Evolutionary conservation across 2,888 invertebrate genomes (phyloP).

Genomic region (Cataglyphis livida): DNA sequence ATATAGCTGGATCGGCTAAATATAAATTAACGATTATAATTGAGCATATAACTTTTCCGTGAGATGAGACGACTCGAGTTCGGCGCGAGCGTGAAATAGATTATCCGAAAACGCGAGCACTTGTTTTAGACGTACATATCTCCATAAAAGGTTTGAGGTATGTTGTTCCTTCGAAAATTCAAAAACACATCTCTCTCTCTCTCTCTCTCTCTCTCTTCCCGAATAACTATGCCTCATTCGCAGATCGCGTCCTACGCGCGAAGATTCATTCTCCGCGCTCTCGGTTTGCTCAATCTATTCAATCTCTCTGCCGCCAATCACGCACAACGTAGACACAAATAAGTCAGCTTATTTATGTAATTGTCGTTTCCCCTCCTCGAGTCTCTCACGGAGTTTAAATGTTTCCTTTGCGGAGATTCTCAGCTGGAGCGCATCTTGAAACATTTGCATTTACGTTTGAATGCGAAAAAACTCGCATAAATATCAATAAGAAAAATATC

Average conservation of each 20-base stretch:
- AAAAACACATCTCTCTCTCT: slow-evolving; percentile 1
- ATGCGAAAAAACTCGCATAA: too few species aligned
- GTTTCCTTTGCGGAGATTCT: neutral
- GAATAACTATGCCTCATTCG: neutral
- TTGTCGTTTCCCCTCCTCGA: neutral
- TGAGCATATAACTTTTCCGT: neutral
- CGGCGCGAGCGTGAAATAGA: slow-evolving; percentile 1
- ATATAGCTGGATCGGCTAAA: slow-evolving; percentile 14
- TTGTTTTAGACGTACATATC: neutral
- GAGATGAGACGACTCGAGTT: neutral
- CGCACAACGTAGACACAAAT: neutral
- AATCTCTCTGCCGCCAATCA: neutral
- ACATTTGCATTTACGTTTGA: too few species aligned
- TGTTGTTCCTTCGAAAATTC: slow-evolving; percentile 10
- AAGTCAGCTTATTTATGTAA: neutral
- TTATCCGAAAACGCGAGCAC: neutral
- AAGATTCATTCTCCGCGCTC: neutral
- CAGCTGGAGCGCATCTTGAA: neutral
- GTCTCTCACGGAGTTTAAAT: neutral
- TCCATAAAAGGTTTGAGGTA: slow-evolving; percentile 14
- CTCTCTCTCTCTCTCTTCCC: neutral
- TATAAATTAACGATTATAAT: slow-evolving; percentile 31
- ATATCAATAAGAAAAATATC: neutral
- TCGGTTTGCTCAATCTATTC: neutral
- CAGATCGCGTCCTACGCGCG: slow-evolving; percentile 23